These are phyloP conservation scores for Tridacna gigas DNA, from an alignment of 2,888 invertebrate genomes.

Conservation along the genomic window DNA sequence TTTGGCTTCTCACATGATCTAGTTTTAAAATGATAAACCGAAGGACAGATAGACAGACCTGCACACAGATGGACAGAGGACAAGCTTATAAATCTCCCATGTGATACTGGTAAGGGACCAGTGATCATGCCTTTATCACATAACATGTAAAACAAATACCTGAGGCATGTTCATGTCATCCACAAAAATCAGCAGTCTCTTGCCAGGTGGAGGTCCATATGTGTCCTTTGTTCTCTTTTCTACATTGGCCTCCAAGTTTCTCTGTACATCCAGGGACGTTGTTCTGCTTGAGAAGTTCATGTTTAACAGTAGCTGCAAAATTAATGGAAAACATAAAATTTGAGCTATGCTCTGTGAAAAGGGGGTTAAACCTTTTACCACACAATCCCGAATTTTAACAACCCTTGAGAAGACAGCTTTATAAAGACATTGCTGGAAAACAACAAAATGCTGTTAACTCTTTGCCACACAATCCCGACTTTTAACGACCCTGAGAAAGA, in stretches of 20 bases:
- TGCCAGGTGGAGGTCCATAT: conserved; percentile 95
- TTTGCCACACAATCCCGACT: not conserved
- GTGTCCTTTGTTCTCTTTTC: conserved; percentile 96
- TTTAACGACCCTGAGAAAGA: no score
- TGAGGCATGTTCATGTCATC: conserved; percentile 98
- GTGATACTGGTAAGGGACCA: not conserved
- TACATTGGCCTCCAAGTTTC: conserved; percentile 93
- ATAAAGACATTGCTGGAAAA: no score
- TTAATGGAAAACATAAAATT: no score
- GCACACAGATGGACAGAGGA: no score
- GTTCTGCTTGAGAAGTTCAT: conserved; percentile 97
- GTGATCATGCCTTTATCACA: not conserved
- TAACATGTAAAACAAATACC: conserved; percentile 83
- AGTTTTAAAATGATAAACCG: no score
- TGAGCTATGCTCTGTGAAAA: no score
- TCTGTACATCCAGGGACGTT: conserved; percentile 95
- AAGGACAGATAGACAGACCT: no score
- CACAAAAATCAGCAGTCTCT: conserved; percentile 94
- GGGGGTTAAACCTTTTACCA: no score
- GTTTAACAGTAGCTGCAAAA: conserved; percentile 89
- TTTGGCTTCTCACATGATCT: no score
- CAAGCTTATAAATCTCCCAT: no score
- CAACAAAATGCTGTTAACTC: not conserved
- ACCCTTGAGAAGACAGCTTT: no score
- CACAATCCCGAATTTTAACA: no score